Evolutionary conservation across 2,797 vertebrate genomes (phyloP).

Genomic region (Sebastes nivosus): DNA sequence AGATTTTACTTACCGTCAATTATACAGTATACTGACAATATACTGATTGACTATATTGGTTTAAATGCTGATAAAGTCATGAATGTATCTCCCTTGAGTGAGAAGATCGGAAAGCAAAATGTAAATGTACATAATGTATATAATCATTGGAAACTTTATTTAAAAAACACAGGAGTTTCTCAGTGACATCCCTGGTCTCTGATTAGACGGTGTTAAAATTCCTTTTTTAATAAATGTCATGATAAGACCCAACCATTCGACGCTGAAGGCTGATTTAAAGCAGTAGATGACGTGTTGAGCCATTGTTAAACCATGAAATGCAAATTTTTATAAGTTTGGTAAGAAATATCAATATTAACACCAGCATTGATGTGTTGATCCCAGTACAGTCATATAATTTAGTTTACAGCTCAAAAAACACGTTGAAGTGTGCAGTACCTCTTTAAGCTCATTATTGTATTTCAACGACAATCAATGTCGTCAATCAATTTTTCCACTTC

Average conservation of each 20-base stretch:
- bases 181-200: not conserved
- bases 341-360: too few species aligned
- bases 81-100: not conserved
- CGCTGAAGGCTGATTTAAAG: too few species aligned
- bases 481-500: not conserved
- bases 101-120: not conserved
- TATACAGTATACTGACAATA: not conserved
- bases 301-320: not conserved
- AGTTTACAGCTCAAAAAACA: too few species aligned
- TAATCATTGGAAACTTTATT: too few species aligned
- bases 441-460: not conserved
- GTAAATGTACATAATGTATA: not conserved
- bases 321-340: too few species aligned
- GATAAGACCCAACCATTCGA: too few species aligned
- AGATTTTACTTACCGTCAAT: not conserved
- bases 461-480: not conserved
- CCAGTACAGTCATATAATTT: too few species aligned
- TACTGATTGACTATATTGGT: not conserved
- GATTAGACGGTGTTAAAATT: not conserved
- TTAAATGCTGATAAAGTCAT: not conserved
- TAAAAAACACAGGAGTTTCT: not conserved
- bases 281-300: not conserved
- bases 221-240: not conserved
- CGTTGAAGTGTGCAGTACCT: too few species aligned
- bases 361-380: too few species aligned